Base-by-base conservation (phyloP, 1,140 invertebrate species). In the Aphis craccivora region DNA sequence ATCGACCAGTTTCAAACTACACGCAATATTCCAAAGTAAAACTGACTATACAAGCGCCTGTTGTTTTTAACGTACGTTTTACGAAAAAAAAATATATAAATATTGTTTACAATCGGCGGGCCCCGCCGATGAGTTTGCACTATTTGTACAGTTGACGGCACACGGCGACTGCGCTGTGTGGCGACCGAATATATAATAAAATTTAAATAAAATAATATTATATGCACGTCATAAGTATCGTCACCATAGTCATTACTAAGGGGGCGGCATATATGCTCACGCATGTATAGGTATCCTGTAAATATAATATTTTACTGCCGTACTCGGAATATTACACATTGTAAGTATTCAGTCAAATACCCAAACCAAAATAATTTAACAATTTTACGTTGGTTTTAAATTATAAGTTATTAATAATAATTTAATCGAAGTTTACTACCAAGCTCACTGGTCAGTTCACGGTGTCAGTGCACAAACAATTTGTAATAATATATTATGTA, bases 111-210 rank as follows among this genome's bases (percentile, higher is more conserved):
- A 40, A 40, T 55, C 30, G 76, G 25, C 87, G 48, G 87, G 83
- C 22, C 3, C 45, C 35, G 48, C n/a, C 48, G 43, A 51, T 51
- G n/a, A 92, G 45, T 92, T 91, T 35, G 91, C 91, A 83, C 67
- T 92, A 83, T 92, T 92, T 92, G 67, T 45, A 92, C 91, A 92
- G 91, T 92, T 92, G 91, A 76, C 30, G 67, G 51, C 20, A 20
- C 84, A 5, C 40, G 25, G 25, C 25, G 11, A 40, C n/a, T 11
- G 8, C 8, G 83, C n/a, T 81, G 20, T 18, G 35, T 18, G 6
- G n/a, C 20, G 23, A 20, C 51, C 18, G 8, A 22, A 23, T 35
- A 23, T 51, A 20, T 25, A 37, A 89, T 89, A 55, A 55, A 37
- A 22, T 37, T 83, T 37, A 35, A 83, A 83, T 48, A 88, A 88